Percentiles rank a stretch among this genome's conserved stretches.
These are phyloP conservation scores for Paratrypauchen microcephalus DNA, from an alignment of 2,797 vertebrate species.

Conservation along the genomic window DNA sequence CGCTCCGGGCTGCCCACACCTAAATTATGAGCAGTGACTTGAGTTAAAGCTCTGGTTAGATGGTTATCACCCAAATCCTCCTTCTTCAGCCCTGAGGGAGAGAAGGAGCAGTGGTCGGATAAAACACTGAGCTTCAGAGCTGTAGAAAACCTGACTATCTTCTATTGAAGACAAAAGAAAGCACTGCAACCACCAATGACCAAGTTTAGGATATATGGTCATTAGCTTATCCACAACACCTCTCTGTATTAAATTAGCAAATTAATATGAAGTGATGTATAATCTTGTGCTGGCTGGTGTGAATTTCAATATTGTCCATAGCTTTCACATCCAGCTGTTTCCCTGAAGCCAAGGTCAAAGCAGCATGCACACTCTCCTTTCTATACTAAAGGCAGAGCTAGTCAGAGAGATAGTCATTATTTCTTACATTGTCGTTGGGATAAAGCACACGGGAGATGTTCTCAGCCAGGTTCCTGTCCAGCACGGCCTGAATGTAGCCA, in stretches of 20 bases:
- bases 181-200: constrained; percentile 6
- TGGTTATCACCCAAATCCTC: constrained; percentile 60
- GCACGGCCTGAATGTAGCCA: constrained; percentile 92
- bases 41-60: constrained; percentile 44
- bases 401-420: constrained; percentile 12
- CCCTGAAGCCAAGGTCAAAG: constrained; percentile 24
- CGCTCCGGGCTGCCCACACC: constrained; percentile 36
- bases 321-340: constrained; percentile 18
- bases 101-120: constrained; percentile 37
- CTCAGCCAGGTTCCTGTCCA: constrained; percentile 93
- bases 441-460: constrained; percentile 96
- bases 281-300: constrained; percentile 7
- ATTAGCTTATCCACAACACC: constrained; percentile 21
- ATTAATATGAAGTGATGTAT: constrained; percentile 10
- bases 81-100: constrained; percentile 40
- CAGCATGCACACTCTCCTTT: background rate
- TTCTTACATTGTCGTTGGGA: constrained; percentile 90
- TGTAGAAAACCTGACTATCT: constrained; percentile 20
- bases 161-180: constrained; percentile 29
- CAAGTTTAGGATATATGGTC: constrained; percentile 52
- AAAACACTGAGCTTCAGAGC: constrained; percentile 41
- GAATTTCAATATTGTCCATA: constrained; percentile 8
- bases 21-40: constrained; percentile 53
- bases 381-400: background rate
- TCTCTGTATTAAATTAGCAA: background rate